Evolutionary conservation across 1,140 invertebrate genomes (phyloP).

Genomic region (Hirudo medicinalis): DNA sequence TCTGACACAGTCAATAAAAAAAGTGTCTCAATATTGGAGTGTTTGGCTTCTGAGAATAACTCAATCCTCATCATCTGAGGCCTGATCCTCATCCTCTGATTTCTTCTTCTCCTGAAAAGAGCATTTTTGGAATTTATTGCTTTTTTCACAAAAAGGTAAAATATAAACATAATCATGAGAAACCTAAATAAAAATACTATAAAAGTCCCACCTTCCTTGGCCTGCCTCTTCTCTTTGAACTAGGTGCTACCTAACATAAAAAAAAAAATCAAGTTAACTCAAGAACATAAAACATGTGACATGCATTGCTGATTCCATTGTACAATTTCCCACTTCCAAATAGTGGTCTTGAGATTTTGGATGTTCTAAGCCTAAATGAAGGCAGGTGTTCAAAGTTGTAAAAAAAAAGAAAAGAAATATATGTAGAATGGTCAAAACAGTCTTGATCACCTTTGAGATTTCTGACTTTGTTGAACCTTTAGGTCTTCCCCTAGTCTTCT

Average conservation of each 20-base stretch:
- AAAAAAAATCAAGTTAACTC: neutral
- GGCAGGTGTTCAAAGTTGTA: neutral
- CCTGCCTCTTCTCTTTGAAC: too few relatives aligned
- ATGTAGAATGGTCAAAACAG: neutral
- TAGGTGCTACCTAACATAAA: neutral
- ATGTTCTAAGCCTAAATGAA: neutral
- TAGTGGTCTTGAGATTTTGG: neutral
- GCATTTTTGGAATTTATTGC: neutral
- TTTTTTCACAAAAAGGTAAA: neutral
- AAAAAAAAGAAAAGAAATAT: neutral
- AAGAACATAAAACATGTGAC: neutral
- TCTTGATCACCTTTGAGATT: neutral
- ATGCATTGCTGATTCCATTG: neutral
- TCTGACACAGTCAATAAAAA: too few relatives aligned
- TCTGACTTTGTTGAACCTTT: conserved; percentile 11
- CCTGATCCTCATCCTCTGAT: conserved; percentile 9
- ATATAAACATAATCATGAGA: neutral
- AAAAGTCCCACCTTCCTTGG: too few relatives aligned
- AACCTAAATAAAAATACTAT: neutral
- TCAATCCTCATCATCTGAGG: neutral
- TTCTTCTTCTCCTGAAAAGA: conserved; percentile 11
- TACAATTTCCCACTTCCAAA: neutral
- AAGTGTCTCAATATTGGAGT: too few relatives aligned
- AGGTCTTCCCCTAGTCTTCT: conserved; percentile 7
- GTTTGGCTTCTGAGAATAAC: too few relatives aligned